Percentiles rank a stretch among this genome's conserved stretches.
These are phyloP conservation scores for Mesorhabditis sp. DNA, from an alignment of 2,888 invertebrate species.

Conservation along the genomic window DNA sequence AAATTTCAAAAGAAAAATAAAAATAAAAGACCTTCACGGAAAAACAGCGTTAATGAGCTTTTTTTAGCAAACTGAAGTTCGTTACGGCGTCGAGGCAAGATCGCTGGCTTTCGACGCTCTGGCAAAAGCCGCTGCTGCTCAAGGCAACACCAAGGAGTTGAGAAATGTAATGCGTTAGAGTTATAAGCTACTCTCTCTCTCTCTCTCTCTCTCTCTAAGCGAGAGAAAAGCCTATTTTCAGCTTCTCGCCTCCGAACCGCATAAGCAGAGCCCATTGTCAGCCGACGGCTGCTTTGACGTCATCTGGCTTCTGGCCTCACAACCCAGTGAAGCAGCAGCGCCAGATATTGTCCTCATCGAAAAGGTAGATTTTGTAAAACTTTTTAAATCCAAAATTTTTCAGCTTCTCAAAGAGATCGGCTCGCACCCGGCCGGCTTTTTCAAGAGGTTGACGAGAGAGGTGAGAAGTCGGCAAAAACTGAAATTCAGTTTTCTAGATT, in stretches of 20 bases:
- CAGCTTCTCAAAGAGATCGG: constrained; percentile 6
- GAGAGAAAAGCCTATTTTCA: constrained; percentile 4
- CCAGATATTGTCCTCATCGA: constrained; percentile 21
- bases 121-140: constrained; percentile 29
- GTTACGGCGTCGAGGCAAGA: constrained; percentile 22
- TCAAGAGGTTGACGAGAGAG: neutral
- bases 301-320: constrained; percentile 36
- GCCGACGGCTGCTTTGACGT: constrained; percentile 29
- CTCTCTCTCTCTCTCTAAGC: neutral
- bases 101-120: constrained; percentile 29
- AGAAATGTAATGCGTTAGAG: constrained; percentile 9
- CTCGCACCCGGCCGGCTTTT: neutral
- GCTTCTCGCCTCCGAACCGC: constrained; percentile 19
- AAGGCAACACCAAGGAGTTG: constrained; percentile 29
- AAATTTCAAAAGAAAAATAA: neutral
- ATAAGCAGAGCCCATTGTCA: constrained; percentile 22
- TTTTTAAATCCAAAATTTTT: constrained; percentile 3
- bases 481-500: too few species aligned
- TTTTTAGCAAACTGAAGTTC: constrained; percentile 27
- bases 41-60: neutral
- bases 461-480: too few species aligned
- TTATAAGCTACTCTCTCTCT: neutral
- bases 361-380: constrained; percentile 14
- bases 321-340: constrained; percentile 25
- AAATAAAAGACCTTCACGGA: neutral